These are phyloP conservation scores for Perdita meconis DNA, from an alignment of 2,888 invertebrate genomes.

Conservation along the genomic window DNA sequence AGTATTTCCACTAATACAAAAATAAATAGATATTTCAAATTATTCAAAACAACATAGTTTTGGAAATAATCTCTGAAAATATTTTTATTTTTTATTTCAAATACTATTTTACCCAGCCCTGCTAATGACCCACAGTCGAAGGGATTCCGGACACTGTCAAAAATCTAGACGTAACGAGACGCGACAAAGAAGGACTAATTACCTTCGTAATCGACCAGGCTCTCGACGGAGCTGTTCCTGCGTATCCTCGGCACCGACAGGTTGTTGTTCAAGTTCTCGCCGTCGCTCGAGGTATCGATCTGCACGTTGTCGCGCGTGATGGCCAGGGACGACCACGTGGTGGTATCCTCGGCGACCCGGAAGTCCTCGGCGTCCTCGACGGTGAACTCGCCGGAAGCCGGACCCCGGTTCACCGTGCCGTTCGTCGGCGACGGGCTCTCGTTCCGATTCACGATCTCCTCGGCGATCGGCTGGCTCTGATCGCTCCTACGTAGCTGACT, in stretches of 20 bases:
- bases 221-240: conserved; percentile 85
- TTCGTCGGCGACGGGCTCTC: conserved; percentile 34
- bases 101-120: no score
- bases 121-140: no score
- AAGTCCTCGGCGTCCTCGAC: conserved; percentile 76
- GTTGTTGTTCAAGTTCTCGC: conserved; percentile 77
- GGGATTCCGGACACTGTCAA: no score
- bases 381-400: conserved; percentile 35
- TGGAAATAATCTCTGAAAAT: no score
- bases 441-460: conserved; percentile 63
- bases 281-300: conserved; percentile 69
- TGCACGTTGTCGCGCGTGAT: conserved; percentile 75
- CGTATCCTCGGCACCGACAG: conserved; percentile 72
- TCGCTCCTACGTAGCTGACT: conserved; percentile 77
- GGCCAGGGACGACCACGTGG: conserved; percentile 79
- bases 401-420: conserved; percentile 13
- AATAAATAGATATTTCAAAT: no score
- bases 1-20: no score
- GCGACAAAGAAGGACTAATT: no score
- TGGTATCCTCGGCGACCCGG: conserved; percentile 77
- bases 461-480: conserved; percentile 56
- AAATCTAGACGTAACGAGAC: no score
- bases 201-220: conserved; percentile 86
- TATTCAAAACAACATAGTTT: no score
- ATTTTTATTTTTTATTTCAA: no score